A percentile compares a stretch with the other conserved stretches of the same genome.
Evolutionary conservation across 2,797 vertebrate genomes (phyloP).

Genomic region (Brachyrhaphis roseni): DNA sequence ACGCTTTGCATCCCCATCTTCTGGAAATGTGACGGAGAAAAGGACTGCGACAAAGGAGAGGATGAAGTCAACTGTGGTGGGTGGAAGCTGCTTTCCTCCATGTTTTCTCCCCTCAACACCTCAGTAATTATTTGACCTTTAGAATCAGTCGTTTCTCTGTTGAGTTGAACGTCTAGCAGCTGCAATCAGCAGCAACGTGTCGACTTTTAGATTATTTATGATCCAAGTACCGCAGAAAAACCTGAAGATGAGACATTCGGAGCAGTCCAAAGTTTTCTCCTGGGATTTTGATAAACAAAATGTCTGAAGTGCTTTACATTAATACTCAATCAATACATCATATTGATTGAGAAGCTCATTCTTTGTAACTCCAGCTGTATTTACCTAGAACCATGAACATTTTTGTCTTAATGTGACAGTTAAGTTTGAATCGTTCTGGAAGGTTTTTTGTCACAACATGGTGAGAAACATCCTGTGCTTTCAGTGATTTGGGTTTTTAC

Average conservation of each 20-base stretch:
- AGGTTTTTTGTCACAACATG: background rate
- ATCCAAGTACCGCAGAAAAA: background rate
- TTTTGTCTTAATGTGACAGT: background rate
- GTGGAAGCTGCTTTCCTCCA: conserved; percentile 46
- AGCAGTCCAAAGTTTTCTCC: background rate
- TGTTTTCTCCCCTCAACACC: background rate
- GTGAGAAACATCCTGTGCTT: background rate
- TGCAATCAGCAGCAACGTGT: background rate
- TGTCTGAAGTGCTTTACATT: background rate
- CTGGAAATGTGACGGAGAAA: conserved; percentile 97
- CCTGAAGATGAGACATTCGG: background rate
- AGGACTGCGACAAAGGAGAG: conserved; percentile 93
- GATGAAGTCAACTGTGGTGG: conserved; percentile 96
- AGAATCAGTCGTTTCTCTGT: background rate
- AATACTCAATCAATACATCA: too few relatives aligned
- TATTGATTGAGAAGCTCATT: too few relatives aligned
- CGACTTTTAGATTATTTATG: background rate
- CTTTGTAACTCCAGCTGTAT: too few relatives aligned
- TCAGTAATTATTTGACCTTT: background rate
- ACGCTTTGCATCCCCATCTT: conserved; percentile 92
- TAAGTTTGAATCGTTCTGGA: background rate
- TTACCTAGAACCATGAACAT: too few relatives aligned
- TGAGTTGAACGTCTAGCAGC: background rate
- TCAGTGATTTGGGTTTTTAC: background rate
- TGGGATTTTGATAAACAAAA: background rate